phyloP scores from a whole-genome alignment of 2,113 vertebrate genomes.

The Eudyptes chrysolophus region DNA sequence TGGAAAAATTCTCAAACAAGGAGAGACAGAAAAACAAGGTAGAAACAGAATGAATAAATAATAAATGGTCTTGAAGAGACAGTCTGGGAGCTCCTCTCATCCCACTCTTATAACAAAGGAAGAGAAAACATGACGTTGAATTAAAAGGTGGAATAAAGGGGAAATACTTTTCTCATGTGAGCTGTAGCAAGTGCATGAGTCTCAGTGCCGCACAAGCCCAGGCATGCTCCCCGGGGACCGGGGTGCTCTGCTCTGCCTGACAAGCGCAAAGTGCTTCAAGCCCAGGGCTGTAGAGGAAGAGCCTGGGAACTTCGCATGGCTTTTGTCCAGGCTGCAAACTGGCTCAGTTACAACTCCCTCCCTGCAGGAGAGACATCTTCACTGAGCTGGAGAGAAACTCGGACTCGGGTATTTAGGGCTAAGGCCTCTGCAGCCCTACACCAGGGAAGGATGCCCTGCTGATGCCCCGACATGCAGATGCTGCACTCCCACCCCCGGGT shows the following conservation, averaged over 20 bases:
- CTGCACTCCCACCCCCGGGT: rapidly evolving
- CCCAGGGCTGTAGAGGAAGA: not conserved
- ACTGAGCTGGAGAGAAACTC: not conserved
- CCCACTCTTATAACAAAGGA: not conserved
- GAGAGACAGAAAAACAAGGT: conserved; percentile 45
- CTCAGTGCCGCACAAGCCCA: rapidly evolving
- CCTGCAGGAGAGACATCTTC: not conserved
- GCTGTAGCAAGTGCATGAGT: not conserved
- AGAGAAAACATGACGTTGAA: not conserved
- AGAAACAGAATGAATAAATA: conserved; percentile 61
- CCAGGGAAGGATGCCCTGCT: not conserved
- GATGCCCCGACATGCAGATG: rapidly evolving
- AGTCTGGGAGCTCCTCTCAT: not conserved
- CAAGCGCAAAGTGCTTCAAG: not conserved
- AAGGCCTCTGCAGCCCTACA: rapidly evolving
- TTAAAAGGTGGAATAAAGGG: not conserved
- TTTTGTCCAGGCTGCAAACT: not conserved
- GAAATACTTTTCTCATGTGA: not conserved
- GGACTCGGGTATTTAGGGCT: not conserved
- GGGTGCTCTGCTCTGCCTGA: not conserved
- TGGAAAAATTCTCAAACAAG: conserved; percentile 30
- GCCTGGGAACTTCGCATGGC: not conserved
- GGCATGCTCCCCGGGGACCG: rapidly evolving
- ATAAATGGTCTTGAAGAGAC: conserved; percentile 43
- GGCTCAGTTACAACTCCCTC: not conserved